Evolutionary conservation across 2,888 invertebrate genomes (phyloP), one percentile per base, ranked within the genome.

Genomic region (Hemithea aestivaria): DNA sequence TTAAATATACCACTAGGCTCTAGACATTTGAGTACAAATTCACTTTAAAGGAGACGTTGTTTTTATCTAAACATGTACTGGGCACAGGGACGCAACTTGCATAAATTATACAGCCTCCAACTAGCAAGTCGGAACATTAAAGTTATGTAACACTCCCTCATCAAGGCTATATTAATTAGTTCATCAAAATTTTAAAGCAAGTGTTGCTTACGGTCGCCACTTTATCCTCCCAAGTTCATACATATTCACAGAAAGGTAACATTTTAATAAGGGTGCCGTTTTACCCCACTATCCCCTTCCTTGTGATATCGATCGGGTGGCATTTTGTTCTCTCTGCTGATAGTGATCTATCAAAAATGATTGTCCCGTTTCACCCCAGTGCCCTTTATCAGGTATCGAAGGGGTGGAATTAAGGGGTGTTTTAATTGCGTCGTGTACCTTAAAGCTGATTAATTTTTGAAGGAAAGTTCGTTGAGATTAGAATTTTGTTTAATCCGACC

Each of bases 241-340:
- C 44, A 48, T 48, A 48, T 44, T 48, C 40, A 41, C 40, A 35
- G 43, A 30, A 35, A 48, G 35, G 35, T 35, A 16, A 28, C 35
- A 35, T 44, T 48, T 44, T 47, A 44, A 38, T 48, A 48, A 40
- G 44, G 44, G 9, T 21, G 27, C 44, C 28, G 11, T 40, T 33
- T 44, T 44, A 35, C 40, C 47, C 40, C 40, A 44, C 47, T 48
- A 44, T 48, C 47, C 47, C 33, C 33, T 38, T 48, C 47, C 47
- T 35, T 36, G 28, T 31, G 32, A 44, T 44, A 47, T 40, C 27
- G 40, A 44, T 48, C 40, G 28, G 27, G 29, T 35, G 2, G 10
- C 23, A 35, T 40, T 40, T 31, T 27, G 40, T 26, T 23, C 27
- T 27, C 36, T 42, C 26, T 12, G 29, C 26, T 33, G 41, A 42